Evolutionary conservation across 2,888 invertebrate genomes (phyloP), one percentile per base, ranked within the genome.

Genomic region (Eledone cirrhosa): DNA sequence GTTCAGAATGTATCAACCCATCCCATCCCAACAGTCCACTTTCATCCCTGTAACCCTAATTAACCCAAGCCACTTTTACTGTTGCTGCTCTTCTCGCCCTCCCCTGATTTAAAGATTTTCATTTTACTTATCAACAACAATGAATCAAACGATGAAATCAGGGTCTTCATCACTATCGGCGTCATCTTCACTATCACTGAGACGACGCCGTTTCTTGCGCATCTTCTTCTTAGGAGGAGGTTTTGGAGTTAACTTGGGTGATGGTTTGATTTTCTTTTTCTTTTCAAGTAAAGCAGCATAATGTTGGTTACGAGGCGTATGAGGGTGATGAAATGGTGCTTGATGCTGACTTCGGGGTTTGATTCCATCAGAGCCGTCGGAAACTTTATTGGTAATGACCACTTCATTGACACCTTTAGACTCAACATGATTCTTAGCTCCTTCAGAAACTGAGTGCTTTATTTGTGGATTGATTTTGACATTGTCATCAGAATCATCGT

Each of bases 401-500:
- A 67, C 22, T 31, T n/a, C 41, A 33, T 29, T 29, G 67, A 22
- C 31, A 5, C 31, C 72, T 4, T 72, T 31, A 72, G n/a, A 22
- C 72, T 72, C 72, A n/a, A 27, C 1, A 19, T 31, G 41, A 13
- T 72, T 41, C 41, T 72, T 31, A 11, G 33, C 72, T 72, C 33
- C 72, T n/a, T 11, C 41, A 41, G 31, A n/a, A 5, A 22, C 3
- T 13, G n/a, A 22, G 22, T 13, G 11, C 63, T 69, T 72, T 22
- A 22, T n/a, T 8, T 41, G 31, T 33, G 72, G 69, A 69, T 11
- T 33, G 22, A 22, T 41, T n/a, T 82, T 80, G 78, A 80, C 80
- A 59, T 82, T 82, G 31, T 89, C 88, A 33, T 90, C 89, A 79
- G 93, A 92, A 78, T 93, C 93, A 53, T 92, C 92, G 11, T 92